These are phyloP conservation scores for Eupithecia inturbata DNA, from an alignment of 2,888 invertebrate genomes.

Conservation along the genomic window DNA sequence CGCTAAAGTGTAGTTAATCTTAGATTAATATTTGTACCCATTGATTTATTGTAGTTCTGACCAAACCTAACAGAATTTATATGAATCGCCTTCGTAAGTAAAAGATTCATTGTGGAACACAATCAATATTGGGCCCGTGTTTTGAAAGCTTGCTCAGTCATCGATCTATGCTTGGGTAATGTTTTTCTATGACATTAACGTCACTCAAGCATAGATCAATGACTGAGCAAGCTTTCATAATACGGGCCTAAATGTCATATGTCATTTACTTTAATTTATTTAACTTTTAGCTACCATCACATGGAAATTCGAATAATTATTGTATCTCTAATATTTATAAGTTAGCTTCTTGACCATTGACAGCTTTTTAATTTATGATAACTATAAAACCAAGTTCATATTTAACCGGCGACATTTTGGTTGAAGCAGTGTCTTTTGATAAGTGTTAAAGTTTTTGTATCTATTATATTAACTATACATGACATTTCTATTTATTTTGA, in stretches of 20 bases:
- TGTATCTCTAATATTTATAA: neutral
- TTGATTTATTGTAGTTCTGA: slow-evolving; percentile 8
- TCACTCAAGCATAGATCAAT: no score
- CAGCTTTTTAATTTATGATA: neutral
- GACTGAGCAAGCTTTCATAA: no score
- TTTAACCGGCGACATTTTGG: slow-evolving; percentile 2
- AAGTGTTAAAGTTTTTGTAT: neutral
- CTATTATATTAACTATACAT: neutral
- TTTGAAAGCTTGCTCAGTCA: no score
- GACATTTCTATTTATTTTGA: neutral
- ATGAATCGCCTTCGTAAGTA: neutral
- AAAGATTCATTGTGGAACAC: neutral
- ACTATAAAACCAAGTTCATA: neutral
- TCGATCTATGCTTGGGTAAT: no score
- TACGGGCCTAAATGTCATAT: no score
- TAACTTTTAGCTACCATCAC: neutral
- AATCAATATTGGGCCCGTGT: no score
- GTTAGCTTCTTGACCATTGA: neutral
- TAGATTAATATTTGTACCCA: slow-evolving; percentile 8
- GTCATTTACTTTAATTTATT: neutral
- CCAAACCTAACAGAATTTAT: neutral
- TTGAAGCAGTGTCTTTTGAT: neutral
- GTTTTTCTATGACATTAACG: no score
- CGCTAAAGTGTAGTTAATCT: slow-evolving; percentile 14
- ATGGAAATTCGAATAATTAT: neutral